Conservation (phyloP, 2,888 invertebrate genomes). For the Margaritifera margaritifera region DNA sequence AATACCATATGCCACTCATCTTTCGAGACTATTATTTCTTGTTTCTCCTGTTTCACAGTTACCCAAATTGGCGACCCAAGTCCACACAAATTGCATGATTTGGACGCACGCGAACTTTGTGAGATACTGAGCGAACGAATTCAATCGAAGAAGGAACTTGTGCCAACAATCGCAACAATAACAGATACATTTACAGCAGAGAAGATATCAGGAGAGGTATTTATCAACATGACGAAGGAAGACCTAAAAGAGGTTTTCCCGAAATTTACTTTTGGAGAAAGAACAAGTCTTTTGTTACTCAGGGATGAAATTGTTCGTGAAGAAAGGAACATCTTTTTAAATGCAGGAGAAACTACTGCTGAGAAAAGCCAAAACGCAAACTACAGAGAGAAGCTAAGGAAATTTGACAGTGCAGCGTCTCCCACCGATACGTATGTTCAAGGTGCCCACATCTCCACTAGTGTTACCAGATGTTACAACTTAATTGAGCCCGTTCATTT, state of each 20-base stretch:
- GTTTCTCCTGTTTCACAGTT: too few relatives aligned
- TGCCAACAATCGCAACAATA: not conserved
- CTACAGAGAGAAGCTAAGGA: conserved; percentile 21
- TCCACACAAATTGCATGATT: not conserved
- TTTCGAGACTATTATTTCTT: too few relatives aligned
- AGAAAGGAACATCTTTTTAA: not conserved
- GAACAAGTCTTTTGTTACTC: conserved; percentile 4
- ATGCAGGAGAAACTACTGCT: not conserved
- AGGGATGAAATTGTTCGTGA: conserved; percentile 7
- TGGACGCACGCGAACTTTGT: conserved; percentile 5
- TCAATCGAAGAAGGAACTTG: conserved; percentile 1
- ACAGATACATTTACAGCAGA: conserved; percentile 11
- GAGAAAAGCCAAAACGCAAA: not conserved
- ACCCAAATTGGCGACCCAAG: too few relatives aligned
- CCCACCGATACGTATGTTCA: conserved; percentile 8
- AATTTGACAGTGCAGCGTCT: conserved; percentile 15
- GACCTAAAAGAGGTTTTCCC: conserved; percentile 16
- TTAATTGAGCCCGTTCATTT: conserved; percentile 17
- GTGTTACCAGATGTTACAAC: conserved; percentile 6
- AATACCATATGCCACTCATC: too few relatives aligned
- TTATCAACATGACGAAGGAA: conserved; percentile 5
- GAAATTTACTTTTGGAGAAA: conserved; percentile 16
- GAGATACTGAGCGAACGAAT: conserved; percentile 5
- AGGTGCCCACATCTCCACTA: conserved; percentile 9
- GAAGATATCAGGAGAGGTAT: conserved; percentile 18